A percentile compares a stretch with the other conserved stretches of the same genome.
These are phyloP conservation scores for Poecilus cupreus DNA, from an alignment of 2,888 invertebrate genomes.

Conservation along the genomic window DNA sequence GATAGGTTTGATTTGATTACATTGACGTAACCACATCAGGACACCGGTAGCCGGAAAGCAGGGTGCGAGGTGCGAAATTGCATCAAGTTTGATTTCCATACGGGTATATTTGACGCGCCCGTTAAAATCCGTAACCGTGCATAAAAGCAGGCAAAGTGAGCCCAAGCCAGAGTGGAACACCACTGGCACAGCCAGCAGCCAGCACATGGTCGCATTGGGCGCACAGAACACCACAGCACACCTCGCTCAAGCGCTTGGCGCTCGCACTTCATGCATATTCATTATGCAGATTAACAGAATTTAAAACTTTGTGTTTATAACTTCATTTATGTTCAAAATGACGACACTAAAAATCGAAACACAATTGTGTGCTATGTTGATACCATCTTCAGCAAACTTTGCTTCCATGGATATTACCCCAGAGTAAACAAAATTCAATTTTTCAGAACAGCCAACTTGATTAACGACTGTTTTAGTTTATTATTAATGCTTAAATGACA, in stretches of 20 bases:
- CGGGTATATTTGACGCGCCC: conserved; percentile 33
- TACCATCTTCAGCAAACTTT: conserved; percentile 34
- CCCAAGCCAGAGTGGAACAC: neutral
- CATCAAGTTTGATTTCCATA: conserved; percentile 38
- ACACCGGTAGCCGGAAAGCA: neutral
- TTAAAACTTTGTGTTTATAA: conserved; percentile 63
- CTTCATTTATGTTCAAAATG: conserved; percentile 58
- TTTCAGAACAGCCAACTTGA: neutral
- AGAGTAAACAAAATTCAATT: conserved; percentile 16
- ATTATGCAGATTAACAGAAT: conserved; percentile 68
- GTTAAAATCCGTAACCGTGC: conserved; percentile 46
- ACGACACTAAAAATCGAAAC: conserved; percentile 49
- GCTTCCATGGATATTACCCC: conserved; percentile 8
- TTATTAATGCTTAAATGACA: neutral
- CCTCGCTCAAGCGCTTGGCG: conserved; percentile 15
- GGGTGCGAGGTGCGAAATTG: conserved; percentile 27
- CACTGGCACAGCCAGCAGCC: neutral
- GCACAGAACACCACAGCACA: conserved; percentile 12
- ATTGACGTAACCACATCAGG: neutral
- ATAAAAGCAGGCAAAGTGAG: conserved; percentile 17
- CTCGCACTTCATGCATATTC: conserved; percentile 68
- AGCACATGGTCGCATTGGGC: conserved; percentile 12
- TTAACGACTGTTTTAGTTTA: neutral
- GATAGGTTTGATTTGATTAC: neutral
- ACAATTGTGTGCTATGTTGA: conserved; percentile 48